A percentile compares a stretch with the other conserved stretches of the same genome.
Evolutionary conservation across 2,797 vertebrate genomes (phyloP).

Genomic region (Peromyscus eremicus): DNA sequence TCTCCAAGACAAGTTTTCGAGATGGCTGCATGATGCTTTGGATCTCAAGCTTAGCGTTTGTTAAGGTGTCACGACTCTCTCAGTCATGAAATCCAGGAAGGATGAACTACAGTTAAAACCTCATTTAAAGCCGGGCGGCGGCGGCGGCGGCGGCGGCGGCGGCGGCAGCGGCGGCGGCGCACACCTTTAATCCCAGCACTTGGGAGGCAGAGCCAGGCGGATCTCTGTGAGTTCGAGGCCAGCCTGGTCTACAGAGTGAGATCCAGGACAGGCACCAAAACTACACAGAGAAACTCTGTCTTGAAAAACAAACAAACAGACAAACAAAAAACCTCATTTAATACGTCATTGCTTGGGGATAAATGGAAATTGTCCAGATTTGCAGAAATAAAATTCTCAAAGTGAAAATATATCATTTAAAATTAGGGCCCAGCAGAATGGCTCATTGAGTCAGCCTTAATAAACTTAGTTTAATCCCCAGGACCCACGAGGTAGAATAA

Average conservation of each 20-base stretch:
- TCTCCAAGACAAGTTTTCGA: fast-evolving
- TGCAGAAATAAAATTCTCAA: neutral
- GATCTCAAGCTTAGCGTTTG: neutral
- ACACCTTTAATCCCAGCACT: no score
- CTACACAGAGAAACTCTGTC: no score
- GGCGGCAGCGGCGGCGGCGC: no score
- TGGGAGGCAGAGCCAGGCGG: no score
- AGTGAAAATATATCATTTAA: neutral
- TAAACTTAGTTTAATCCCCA: neutral
- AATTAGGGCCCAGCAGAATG: neutral
- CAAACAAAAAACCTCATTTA: neutral
- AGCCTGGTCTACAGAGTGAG: no score
- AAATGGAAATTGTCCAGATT: neutral
- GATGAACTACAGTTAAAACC: neutral
- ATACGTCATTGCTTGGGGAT: neutral
- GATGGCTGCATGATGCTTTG: neutral
- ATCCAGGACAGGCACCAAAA: no score
- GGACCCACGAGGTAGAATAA: neutral
- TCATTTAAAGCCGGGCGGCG: fast-evolving
- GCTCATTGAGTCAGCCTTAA: neutral
- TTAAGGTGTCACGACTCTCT: neutral
- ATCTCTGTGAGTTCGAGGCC: no score
- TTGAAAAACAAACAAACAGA: no score
- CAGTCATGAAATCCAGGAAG: no score
- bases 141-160: no score